Evolutionary conservation across 1,140 invertebrate species (phyloP).

Genomic region (Tetramorium simillimum): DNA sequence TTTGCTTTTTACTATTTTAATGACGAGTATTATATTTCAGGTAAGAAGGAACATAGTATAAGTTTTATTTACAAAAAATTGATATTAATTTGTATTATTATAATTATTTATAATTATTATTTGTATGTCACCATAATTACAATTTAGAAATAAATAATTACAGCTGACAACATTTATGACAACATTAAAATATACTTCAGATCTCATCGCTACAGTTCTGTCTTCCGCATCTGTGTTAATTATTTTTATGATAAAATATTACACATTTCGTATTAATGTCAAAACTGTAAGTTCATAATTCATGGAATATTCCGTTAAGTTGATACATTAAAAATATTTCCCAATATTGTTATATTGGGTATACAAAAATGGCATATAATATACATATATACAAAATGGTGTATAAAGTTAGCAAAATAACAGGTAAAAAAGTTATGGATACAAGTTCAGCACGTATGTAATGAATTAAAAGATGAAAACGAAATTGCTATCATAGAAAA

Average conservation of each 20-base stretch:
- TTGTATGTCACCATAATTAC: neutral
- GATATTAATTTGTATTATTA: neutral
- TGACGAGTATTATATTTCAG: neutral
- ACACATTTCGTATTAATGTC: neutral
- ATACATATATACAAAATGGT: neutral
- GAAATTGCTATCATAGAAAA: conserved; percentile 8
- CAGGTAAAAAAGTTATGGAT: neutral
- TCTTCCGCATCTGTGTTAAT: neutral
- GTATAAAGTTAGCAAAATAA: neutral
- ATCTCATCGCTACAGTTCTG: neutral
- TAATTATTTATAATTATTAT: neutral
- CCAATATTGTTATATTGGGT: neutral
- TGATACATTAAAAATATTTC: neutral
- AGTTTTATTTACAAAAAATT: neutral
- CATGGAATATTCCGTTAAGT: neutral
- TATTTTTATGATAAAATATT: neutral
- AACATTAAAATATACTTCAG: neutral
- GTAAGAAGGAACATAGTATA: neutral
- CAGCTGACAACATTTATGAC: neutral
- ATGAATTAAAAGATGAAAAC: neutral
- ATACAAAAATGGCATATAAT: neutral
- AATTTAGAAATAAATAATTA: neutral
- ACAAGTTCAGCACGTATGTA: neutral
- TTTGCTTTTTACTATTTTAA: neutral
- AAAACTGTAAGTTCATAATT: neutral